A percentile compares a stretch with the other conserved stretches of the same genome.
Conservation (phyloP, 2,888 invertebrate species). For the Ichneumoninae sp. region DNA sequence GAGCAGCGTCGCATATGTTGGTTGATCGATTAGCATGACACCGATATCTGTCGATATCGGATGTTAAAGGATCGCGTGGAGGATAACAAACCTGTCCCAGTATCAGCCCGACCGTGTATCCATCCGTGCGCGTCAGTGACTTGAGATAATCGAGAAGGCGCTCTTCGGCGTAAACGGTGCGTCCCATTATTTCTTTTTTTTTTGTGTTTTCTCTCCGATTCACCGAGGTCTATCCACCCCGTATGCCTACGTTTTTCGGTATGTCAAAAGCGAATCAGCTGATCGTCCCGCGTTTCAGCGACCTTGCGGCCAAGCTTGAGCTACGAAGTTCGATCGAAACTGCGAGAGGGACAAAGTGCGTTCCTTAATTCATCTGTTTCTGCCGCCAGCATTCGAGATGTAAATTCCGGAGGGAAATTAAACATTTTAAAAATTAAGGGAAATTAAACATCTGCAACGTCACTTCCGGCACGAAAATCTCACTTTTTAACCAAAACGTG, state of each 20-base stretch:
- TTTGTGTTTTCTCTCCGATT: not conserved
- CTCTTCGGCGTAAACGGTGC: conserved; percentile 89
- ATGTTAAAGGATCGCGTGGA: not conserved
- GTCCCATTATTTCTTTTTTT: conserved; percentile 86
- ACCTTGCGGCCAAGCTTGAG: conserved; percentile 15
- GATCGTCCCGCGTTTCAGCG: conserved; percentile 5
- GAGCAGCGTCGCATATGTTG: conserved; percentile 18
- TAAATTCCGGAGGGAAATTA: too few relatives aligned
- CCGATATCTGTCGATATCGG: not conserved
- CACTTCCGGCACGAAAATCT: too few relatives aligned
- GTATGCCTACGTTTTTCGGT: not conserved
- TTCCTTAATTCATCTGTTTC: not conserved
- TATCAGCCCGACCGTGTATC: conserved; percentile 90
- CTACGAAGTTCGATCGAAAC: conserved; percentile 13
- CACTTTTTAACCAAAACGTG: too few relatives aligned
- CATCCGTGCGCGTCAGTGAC: conserved; percentile 87
- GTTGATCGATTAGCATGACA: not conserved
- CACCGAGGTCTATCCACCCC: not conserved
- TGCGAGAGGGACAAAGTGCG: not conserved
- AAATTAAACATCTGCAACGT: too few relatives aligned
- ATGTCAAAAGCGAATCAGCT: conserved; percentile 31
- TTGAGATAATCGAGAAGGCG: conserved; percentile 89
- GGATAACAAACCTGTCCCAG: conserved; percentile 89
- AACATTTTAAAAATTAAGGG: too few relatives aligned
- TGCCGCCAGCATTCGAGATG: too few relatives aligned